These are phyloP conservation scores for Pollenia griseotomentosa DNA, from an alignment of 2,888 invertebrate species.

Conservation along the genomic window DNA sequence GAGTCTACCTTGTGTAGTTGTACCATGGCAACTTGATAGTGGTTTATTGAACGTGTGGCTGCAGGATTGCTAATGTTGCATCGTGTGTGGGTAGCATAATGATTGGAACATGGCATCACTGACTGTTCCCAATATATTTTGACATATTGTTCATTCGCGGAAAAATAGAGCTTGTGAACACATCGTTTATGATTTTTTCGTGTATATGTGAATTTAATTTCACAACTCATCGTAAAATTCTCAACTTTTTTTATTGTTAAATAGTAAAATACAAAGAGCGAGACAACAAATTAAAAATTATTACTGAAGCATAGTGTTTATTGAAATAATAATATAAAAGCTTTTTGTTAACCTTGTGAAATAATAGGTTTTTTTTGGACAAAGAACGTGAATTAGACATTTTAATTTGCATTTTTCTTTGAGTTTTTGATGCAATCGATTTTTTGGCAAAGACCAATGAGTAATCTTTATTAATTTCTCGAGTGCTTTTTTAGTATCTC, in stretches of 20 bases:
- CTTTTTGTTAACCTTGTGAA: conserved; percentile 65
- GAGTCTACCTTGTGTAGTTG: too few species aligned
- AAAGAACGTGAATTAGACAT: conserved; percentile 59
- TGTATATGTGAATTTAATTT: conserved; percentile 70
- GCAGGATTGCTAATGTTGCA: too few species aligned
- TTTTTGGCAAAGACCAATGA: conserved; percentile 66
- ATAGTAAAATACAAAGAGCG: conserved; percentile 36
- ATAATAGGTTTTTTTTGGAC: conserved; percentile 51
- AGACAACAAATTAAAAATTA: conserved; percentile 54
- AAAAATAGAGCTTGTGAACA: conserved; percentile 68
- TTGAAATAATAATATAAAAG: conserved; percentile 46
- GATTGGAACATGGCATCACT: too few species aligned
- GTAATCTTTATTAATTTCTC: conserved; percentile 61
- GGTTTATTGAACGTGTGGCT: too few species aligned
- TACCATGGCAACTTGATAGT: too few species aligned
- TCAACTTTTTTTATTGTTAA: conserved; percentile 41
- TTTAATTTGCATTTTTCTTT: conserved; percentile 62
- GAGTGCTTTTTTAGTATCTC: conserved; percentile 35
- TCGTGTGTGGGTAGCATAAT: too few species aligned
- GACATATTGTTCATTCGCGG: conserved; percentile 68
- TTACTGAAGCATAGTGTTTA: conserved; percentile 53
- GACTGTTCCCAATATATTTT: neutral
- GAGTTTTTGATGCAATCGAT: conserved; percentile 67
- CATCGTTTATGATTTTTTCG: conserved; percentile 57
- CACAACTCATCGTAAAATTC: conserved; percentile 65